Percentiles rank a stretch among this genome's conserved stretches.
phyloP scores from a whole-genome alignment of 1,140 invertebrate genomes.

The Bombus affinis region DNA sequence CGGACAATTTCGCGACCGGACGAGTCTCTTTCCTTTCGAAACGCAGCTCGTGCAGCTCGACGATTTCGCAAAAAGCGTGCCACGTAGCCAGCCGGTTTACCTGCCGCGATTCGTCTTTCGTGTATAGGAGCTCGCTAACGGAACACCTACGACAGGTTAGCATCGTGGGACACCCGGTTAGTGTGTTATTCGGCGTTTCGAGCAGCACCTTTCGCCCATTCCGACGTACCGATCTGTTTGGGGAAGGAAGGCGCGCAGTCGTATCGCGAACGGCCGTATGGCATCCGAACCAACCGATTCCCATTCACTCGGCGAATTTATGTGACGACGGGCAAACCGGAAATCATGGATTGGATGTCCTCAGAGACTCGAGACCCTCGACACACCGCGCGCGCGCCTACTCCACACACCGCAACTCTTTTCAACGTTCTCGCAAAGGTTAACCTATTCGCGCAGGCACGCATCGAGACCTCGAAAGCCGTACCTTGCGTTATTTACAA shows the following conservation, averaged over 20 bases:
- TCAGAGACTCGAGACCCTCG: slow-evolving; percentile 39
- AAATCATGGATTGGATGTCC: slow-evolving; percentile 74
- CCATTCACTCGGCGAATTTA: slow-evolving; percentile 75
- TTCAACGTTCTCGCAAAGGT: slow-evolving; percentile 46
- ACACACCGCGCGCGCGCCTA: slow-evolving; percentile 10
- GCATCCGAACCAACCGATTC: slow-evolving; percentile 72
- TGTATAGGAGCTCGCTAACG: slow-evolving; percentile 26
- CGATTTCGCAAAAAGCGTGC: background rate
- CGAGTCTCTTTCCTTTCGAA: background rate
- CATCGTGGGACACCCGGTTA: slow-evolving; percentile 63
- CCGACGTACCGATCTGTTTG: slow-evolving; percentile 57
- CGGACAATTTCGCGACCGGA: background rate
- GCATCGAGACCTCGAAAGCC: slow-evolving; percentile 38
- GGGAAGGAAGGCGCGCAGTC: background rate
- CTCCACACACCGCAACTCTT: slow-evolving; percentile 44
- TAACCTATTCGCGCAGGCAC: slow-evolving; percentile 56
- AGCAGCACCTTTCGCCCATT: slow-evolving; percentile 69
- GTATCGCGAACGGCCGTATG: slow-evolving; percentile 59
- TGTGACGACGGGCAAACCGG: slow-evolving; percentile 75
- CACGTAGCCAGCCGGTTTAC: background rate
- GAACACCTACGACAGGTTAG: slow-evolving; percentile 58
- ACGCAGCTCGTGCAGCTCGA: background rate
- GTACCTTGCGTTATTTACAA: slow-evolving; percentile 56
- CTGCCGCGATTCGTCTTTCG: background rate
- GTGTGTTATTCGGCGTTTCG: slow-evolving; percentile 69